Evolutionary conservation across 1,140 invertebrate genomes (phyloP).

Genomic region (Thalassaphorura encarpata): DNA sequence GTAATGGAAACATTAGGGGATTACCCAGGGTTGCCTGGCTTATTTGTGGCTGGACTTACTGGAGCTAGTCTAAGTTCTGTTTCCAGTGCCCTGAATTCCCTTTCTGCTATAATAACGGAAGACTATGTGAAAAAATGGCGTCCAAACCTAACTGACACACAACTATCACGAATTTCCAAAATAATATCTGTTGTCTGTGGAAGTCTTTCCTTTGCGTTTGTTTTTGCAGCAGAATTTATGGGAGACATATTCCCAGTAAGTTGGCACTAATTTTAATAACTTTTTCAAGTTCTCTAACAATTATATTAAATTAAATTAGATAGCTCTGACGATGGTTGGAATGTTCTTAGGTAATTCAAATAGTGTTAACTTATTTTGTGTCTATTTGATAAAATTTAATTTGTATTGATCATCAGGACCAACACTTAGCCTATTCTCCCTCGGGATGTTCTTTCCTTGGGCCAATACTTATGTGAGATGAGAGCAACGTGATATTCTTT

Average conservation of each 20-base stretch:
- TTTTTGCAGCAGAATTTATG: conserved; percentile 44
- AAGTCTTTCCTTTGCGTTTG: conserved; percentile 10
- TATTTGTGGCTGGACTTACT: conserved; percentile 70
- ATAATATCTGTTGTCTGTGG: conserved; percentile 8
- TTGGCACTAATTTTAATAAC: conserved; percentile 40
- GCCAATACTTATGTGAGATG: conserved; percentile 47
- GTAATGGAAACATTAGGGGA: conserved; percentile 40
- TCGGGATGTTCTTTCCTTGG: conserved; percentile 76
- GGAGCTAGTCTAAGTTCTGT: conserved; percentile 44
- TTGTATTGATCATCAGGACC: conserved; percentile 20
- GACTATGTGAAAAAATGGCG: conserved; percentile 16
- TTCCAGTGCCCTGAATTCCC: conserved; percentile 22
- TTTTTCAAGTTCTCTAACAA: conserved; percentile 9
- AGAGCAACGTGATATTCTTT: no score
- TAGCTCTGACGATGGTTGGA: conserved; percentile 4
- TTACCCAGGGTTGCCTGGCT: conserved; percentile 50
- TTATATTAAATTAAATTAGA: conserved; percentile 14
- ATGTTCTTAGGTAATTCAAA: conserved; percentile 32
- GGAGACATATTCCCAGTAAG: conserved; percentile 48
- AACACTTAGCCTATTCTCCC: conserved; percentile 57
- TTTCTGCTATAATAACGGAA: conserved; percentile 22
- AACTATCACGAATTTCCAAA: conserved; percentile 10
- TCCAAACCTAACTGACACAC: conserved; percentile 2
- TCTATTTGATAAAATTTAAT: conserved; percentile 7
- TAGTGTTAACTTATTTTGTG: conserved; percentile 54